Conservation (phyloP, 2,888 invertebrate genomes). For the Allacma fusca region DNA sequence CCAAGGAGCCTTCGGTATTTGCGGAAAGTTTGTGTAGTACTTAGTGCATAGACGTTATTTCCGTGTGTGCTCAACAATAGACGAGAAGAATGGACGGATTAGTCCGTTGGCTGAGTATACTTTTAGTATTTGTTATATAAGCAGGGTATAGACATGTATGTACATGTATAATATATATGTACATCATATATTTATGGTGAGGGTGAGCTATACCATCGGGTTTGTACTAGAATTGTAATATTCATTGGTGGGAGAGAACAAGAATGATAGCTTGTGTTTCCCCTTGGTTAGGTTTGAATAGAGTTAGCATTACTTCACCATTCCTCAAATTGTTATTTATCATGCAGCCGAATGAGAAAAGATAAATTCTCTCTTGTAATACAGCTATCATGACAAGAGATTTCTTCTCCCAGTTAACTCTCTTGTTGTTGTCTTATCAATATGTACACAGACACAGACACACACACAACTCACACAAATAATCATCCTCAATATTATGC, state of each 20-base stretch:
- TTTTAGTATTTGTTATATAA: neutral
- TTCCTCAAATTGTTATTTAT: slow-evolving; percentile 46
- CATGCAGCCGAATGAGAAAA: slow-evolving; percentile 38
- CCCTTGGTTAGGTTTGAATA: slow-evolving; percentile 45
- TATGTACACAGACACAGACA: neutral
- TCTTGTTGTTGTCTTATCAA: slow-evolving; percentile 22
- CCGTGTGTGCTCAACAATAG: neutral
- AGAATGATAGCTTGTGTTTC: slow-evolving; percentile 44
- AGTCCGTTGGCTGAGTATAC: slow-evolving; percentile 5
- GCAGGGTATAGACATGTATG: no score
- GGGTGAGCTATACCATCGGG: neutral
- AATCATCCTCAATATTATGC: no score
- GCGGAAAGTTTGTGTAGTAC: neutral
- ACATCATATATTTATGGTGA: no score
- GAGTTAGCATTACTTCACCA: slow-evolving; percentile 44
- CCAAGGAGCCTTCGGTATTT: neutral
- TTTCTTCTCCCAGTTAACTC: slow-evolving; percentile 38
- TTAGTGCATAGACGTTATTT: neutral
- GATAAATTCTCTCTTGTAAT: slow-evolving; percentile 40
- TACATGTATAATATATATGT: no score
- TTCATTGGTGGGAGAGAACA: slow-evolving; percentile 40
- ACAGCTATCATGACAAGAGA: slow-evolving; percentile 37
- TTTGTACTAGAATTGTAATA: slow-evolving; percentile 33
- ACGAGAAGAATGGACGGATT: slow-evolving; percentile 40
- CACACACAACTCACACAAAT: neutral